phyloP scores from a whole-genome alignment of 2,113 vertebrate species.

The Lamprologus lemairii region DNA sequence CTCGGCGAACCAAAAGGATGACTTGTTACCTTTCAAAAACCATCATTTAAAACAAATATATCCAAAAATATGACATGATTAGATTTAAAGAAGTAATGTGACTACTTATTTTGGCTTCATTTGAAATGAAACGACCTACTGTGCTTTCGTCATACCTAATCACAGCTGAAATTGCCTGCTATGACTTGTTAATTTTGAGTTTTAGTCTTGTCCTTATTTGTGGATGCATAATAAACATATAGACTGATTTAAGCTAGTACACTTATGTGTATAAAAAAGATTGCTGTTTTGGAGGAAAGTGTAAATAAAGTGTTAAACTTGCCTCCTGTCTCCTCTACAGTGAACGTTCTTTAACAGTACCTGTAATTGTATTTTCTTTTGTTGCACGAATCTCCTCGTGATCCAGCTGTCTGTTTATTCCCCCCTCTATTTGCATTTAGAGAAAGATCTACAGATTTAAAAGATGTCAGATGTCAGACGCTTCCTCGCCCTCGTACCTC shows the following conservation, averaged over 20 bases:
- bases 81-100: background rate
- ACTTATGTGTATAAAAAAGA: rapidly evolving
- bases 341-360: background rate
- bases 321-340: background rate
- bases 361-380: background rate
- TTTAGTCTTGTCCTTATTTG: background rate
- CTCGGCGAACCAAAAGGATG: rapidly evolving
- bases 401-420: background rate
- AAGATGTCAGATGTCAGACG: constrained; percentile 27
- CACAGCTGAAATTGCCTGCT: background rate
- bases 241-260: background rate
- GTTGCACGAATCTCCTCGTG: background rate
- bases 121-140: background rate
- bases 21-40: background rate
- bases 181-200: background rate
- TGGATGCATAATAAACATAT: background rate
- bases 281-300: background rate
- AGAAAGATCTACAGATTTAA: background rate
- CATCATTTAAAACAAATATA: background rate
- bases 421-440: background rate
- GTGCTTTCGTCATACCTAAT: background rate
- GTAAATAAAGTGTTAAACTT: background rate
- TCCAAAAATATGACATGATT: background rate
- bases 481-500: constrained; percentile 5
- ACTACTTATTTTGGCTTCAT: background rate